These are phyloP conservation scores for Antheraea pernyi DNA, from an alignment of 1,140 invertebrate species.

Conservation along the genomic window DNA sequence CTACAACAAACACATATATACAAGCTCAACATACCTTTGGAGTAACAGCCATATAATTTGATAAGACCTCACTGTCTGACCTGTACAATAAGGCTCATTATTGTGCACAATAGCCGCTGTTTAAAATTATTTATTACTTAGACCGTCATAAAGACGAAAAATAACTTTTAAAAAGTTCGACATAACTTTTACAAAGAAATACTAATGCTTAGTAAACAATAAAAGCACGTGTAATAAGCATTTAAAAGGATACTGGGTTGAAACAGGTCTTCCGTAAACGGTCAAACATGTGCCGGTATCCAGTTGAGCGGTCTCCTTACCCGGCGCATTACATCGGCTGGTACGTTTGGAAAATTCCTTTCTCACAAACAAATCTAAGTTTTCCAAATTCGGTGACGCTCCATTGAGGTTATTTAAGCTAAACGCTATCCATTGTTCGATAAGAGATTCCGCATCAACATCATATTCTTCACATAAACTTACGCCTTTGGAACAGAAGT, in stretches of 20 bases:
- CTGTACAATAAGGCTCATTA: constrained; percentile 53
- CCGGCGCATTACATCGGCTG: constrained; percentile 45
- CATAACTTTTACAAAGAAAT: background rate
- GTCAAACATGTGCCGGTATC: constrained; percentile 59
- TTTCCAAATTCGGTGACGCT: constrained; percentile 78
- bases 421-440: constrained; percentile 84
- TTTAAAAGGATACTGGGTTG: constrained; percentile 69
- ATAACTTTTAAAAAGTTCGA: background rate
- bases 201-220: constrained; percentile 17
- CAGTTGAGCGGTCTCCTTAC: constrained; percentile 48
- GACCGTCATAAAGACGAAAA: background rate
- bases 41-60: constrained; percentile 67
- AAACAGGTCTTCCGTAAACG: constrained; percentile 53
- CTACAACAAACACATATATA: background rate
- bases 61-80: constrained; percentile 69
- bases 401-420: constrained; percentile 81
- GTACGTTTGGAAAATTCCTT: constrained; percentile 81
- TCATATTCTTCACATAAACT: constrained; percentile 80
- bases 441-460: constrained; percentile 83
- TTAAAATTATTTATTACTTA: background rate
- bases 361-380: constrained; percentile 81
- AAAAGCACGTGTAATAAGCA: constrained; percentile 54
- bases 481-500: constrained; percentile 69
- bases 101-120: background rate
- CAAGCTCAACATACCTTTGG: constrained; percentile 58